Percentiles rank a stretch among this genome's conserved stretches.
Conservation (phyloP, 2,888 invertebrate species). For the Reticulitermes lucifugus region DNA sequence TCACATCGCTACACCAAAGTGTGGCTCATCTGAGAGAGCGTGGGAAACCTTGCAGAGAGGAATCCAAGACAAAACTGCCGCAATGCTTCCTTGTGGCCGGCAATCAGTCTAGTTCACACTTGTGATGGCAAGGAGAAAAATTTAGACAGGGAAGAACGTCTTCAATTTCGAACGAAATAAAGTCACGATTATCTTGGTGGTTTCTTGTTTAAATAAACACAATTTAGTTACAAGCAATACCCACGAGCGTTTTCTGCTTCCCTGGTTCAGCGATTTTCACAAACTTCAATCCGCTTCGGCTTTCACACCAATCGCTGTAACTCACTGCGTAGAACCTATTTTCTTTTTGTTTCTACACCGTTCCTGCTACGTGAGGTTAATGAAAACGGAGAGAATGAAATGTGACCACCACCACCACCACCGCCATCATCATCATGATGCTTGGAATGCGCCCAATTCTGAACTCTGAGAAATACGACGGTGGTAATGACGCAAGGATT, state of each 20-base stretch:
- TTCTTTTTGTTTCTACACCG: not conserved
- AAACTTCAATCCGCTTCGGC: conserved; percentile 8
- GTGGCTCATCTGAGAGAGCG: not conserved
- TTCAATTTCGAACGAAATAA: conserved; percentile 4
- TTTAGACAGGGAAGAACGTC: not conserved
- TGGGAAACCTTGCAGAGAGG: conserved; percentile 6
- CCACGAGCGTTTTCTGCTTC: conserved; percentile 16
- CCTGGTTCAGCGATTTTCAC: conserved; percentile 33
- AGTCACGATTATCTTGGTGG: conserved; percentile 34
- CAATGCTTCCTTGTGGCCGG: not conserved
- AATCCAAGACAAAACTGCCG: not conserved
- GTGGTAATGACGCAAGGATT: no score
- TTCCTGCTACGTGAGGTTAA: not conserved
- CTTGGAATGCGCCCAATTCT: no score
- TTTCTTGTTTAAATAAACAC: conserved; percentile 28
- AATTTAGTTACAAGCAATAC: conserved; percentile 16
- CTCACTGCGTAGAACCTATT: not conserved
- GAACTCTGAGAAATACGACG: no score
- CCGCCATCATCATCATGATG: no score
- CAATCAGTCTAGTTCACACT: not conserved
- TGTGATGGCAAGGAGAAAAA: not conserved
- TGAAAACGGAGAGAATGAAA: not conserved
- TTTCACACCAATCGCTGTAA: not conserved
- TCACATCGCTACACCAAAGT: not conserved
- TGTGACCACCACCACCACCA: no score